phyloP scores from a whole-genome alignment of 2,797 vertebrate genomes.

The Setipinna tenuifilis region DNA sequence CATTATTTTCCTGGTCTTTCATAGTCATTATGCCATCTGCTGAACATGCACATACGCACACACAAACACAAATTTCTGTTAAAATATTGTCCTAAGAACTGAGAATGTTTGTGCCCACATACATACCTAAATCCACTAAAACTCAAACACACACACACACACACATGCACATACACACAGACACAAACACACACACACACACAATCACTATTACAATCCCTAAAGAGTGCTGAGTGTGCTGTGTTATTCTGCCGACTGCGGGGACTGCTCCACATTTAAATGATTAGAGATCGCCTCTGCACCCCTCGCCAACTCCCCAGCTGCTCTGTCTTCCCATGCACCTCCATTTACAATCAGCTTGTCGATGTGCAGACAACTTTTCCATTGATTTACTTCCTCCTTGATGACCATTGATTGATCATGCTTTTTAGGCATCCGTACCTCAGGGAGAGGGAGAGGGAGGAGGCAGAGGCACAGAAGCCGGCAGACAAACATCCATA shows the following conservation, averaged over 20 bases:
- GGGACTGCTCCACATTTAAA: conserved; percentile 58
- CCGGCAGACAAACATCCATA: neutral
- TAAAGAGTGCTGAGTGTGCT: conserved; percentile 69
- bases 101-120: no score
- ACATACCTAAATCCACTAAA: neutral
- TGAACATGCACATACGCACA: neutral
- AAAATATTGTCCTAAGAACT: no score
- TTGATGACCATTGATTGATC: conserved; percentile 47
- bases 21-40: neutral
- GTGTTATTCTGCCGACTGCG: conserved; percentile 63
- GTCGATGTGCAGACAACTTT: neutral
- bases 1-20: neutral
- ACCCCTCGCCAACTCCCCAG: no score
- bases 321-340: neutral
- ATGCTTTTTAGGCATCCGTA: conserved; percentile 43
- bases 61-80: neutral
- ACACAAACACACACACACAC: no score
- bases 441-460: neutral
- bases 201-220: conserved; percentile 42
- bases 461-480: neutral
- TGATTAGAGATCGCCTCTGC: conserved; percentile 22
- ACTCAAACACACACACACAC: neutral
- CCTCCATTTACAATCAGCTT: neutral
- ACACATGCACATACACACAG: no score
- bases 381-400: neutral